A percentile compares a stretch with the other conserved stretches of the same genome.
phyloP scores from a whole-genome alignment of 1,140 invertebrate genomes.

The Aphelenchoides fujianensis region DNA sequence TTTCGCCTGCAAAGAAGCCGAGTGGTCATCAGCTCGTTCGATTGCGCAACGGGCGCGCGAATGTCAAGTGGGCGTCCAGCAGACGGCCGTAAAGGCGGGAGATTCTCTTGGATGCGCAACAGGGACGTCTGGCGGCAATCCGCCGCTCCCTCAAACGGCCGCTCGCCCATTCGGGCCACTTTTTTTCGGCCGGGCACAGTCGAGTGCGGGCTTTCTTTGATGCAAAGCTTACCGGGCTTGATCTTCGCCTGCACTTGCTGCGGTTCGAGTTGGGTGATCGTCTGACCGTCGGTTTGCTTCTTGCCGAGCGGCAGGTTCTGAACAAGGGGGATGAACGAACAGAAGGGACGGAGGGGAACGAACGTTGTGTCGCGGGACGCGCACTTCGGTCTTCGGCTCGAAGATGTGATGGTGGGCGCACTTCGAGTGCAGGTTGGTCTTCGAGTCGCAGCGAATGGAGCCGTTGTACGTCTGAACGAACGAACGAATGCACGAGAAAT shows the following conservation, averaged over 20 bases:
- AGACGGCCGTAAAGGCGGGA: too few relatives aligned
- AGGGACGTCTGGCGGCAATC: neutral
- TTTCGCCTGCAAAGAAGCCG: constrained; percentile 48
- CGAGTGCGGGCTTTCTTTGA: neutral
- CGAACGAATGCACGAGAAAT: constrained; percentile 1
- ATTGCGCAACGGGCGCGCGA: neutral
- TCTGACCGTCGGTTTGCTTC: constrained; percentile 44
- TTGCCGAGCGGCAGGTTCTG: constrained; percentile 53
- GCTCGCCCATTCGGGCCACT: neutral
- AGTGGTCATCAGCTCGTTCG: neutral
- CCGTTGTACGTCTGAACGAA: constrained; percentile 45
- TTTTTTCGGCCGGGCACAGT: neutral
- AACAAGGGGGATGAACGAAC: constrained; percentile 21
- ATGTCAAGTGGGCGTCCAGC: neutral
- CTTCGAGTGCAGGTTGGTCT: constrained; percentile 26
- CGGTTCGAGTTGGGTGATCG: constrained; percentile 53
- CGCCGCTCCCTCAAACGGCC: neutral
- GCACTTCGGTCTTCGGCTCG: constrained; percentile 51
- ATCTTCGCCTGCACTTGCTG: constrained; percentile 57
- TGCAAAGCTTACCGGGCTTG: constrained; percentile 44
- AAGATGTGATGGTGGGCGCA: constrained; percentile 48
- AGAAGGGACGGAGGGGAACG: constrained; percentile 20
- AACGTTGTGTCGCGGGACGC: constrained; percentile 48
- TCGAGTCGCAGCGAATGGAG: constrained; percentile 42
- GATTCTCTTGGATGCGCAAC: neutral